A percentile compares a stretch with the other conserved stretches of the same genome.
Conservation (phyloP, 2,888 invertebrate species). For the Acanthosepion lycidas region DNA sequence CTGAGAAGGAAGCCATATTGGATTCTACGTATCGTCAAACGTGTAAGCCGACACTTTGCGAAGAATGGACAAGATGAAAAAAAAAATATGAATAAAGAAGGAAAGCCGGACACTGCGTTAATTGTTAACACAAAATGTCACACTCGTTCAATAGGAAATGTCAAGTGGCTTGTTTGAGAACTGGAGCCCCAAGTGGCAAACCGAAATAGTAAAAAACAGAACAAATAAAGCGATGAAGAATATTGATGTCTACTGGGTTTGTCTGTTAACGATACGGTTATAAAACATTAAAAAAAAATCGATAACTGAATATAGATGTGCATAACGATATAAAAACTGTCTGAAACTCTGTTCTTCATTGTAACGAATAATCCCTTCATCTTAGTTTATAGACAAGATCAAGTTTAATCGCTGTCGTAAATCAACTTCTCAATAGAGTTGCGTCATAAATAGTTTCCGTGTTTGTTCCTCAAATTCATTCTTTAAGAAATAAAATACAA, state of each 20-base stretch:
- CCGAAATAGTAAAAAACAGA: neutral
- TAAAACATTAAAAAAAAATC: too few species aligned
- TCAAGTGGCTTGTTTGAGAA: conserved; percentile 8
- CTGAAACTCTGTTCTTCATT: too few species aligned
- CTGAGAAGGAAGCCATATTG: neutral
- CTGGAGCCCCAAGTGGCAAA: neutral
- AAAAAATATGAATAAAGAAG: neutral
- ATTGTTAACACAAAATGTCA: conserved; percentile 33
- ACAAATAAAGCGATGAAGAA: neutral
- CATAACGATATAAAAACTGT: too few species aligned
- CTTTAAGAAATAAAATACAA: too few species aligned
- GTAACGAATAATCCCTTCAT: too few species aligned
- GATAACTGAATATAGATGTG: too few species aligned
- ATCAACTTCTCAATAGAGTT: too few species aligned
- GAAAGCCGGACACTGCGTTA: neutral
- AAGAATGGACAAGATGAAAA: neutral
- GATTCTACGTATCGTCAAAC: neutral
- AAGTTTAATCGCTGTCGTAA: too few species aligned
- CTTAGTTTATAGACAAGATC: too few species aligned
- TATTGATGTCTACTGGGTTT: neutral
- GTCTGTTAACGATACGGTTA: too few species aligned
- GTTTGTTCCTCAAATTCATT: too few species aligned
- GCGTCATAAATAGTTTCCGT: too few species aligned
- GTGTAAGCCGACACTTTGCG: neutral
- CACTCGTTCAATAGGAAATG: conserved; percentile 4